These are phyloP conservation scores for Drosophila kepulauana DNA, from an alignment of 1,140 invertebrate species.

Conservation along the genomic window DNA sequence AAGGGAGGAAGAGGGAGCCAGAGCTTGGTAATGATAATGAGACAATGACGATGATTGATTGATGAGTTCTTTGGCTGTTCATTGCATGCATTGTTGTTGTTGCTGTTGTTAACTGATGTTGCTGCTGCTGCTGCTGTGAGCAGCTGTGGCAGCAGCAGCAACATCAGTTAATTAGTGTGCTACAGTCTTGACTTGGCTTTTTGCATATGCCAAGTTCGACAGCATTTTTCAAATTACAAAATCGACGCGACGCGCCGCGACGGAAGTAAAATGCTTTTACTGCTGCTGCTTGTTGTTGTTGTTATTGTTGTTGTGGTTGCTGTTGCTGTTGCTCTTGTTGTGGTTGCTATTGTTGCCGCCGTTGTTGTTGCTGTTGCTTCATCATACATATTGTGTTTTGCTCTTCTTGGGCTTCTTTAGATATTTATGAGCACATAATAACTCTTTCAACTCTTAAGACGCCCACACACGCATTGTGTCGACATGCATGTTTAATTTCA, in stretches of 20 bases:
- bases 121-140: constrained; percentile 9
- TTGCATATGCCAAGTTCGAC: constrained; percentile 35
- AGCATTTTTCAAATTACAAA: constrained; percentile 23
- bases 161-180: constrained; percentile 46
- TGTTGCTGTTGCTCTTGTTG: constrained; percentile 11
- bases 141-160: constrained; percentile 25
- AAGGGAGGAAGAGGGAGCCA: neutral
- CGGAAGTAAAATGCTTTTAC: neutral
- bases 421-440: constrained; percentile 68
- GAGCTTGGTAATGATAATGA: constrained; percentile 62
- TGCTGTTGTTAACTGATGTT: too few species aligned
- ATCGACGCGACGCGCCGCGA: neutral
- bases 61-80: constrained; percentile 62
- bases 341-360: constrained; percentile 8
- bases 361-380: constrained; percentile 4
- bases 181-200: constrained; percentile 27
- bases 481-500: constrained; percentile 43
- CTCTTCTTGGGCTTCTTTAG: constrained; percentile 15
- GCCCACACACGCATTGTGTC: constrained; percentile 15
- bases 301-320: constrained; percentile 5
- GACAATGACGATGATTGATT: constrained; percentile 76
- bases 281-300: constrained; percentile 24
- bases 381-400: constrained; percentile 8
- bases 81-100: constrained; percentile 31
- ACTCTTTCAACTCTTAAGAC: constrained; percentile 62